Evolutionary conservation across 2,888 invertebrate species (phyloP).

Genomic region (Nomada fucata): DNA sequence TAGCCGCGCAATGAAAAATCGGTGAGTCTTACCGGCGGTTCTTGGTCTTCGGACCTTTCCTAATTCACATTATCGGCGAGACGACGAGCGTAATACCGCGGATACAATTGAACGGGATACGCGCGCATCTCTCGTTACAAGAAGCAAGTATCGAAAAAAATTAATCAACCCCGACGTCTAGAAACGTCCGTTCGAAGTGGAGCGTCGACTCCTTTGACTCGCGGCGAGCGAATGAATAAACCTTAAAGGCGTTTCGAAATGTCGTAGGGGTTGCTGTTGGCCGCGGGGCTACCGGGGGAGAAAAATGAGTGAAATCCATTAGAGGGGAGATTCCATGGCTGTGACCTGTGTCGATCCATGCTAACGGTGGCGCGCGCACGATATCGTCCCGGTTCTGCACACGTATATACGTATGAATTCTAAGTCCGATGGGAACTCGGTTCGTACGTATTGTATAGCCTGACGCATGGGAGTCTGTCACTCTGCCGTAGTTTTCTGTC

Average conservation of each 20-base stretch:
- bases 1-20: neutral
- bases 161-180: neutral
- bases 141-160: neutral
- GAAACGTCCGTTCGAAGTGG: slow-evolving; percentile 9
- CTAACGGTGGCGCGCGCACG: slow-evolving; percentile 34
- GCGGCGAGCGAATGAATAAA: slow-evolving; percentile 62
- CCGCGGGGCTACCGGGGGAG: slow-evolving; percentile 78
- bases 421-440: slow-evolving; percentile 43
- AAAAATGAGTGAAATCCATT: slow-evolving; percentile 84
- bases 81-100: neutral
- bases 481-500: slow-evolving; percentile 56
- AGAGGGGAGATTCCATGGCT: slow-evolving; percentile 76
- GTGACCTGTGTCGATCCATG: slow-evolving; percentile 78
- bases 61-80: neutral
- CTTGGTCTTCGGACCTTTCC: neutral
- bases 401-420: slow-evolving; percentile 47
- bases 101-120: neutral
- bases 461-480: slow-evolving; percentile 59
- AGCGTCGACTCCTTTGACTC: slow-evolving; percentile 32
- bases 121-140: neutral
- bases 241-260: slow-evolving; percentile 71
- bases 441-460: slow-evolving; percentile 17
- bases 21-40: neutral
- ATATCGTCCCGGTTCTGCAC: slow-evolving; percentile 49
- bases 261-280: slow-evolving; percentile 73